These are phyloP conservation scores for Plectropomus leopardus DNA, from an alignment of 2,113 vertebrate species.

Conservation along the genomic window DNA sequence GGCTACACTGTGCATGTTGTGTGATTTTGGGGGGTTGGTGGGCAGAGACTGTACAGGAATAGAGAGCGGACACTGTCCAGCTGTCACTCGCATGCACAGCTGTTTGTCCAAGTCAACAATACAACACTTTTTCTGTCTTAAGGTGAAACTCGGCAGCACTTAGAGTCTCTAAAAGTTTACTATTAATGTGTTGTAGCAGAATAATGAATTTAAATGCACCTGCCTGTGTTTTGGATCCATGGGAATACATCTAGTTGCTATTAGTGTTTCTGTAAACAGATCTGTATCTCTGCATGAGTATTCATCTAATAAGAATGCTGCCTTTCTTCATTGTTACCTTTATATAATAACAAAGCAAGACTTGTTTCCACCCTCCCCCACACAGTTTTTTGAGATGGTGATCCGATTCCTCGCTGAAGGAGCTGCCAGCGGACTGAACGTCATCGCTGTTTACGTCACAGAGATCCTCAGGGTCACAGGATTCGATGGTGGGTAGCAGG, in stretches of 20 bases:
- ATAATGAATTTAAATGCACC: neutral
- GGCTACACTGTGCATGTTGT: constrained; percentile 1
- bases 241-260: neutral
- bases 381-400: constrained; percentile 79
- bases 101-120: constrained; percentile 52
- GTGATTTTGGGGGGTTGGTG: neutral
- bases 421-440: constrained; percentile 85
- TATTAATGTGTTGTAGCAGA: neutral
- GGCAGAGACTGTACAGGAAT: constrained; percentile 50
- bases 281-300: constrained; percentile 26
- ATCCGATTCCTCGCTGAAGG: constrained; percentile 84
- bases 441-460: constrained; percentile 84
- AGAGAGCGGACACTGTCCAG: constrained; percentile 56
- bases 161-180: neutral
- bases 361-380: neutral
- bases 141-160: constrained; percentile 18
- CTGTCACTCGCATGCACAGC: constrained; percentile 65
- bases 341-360: constrained; percentile 5
- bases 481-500: constrained; percentile 77
- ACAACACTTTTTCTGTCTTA: constrained; percentile 21
- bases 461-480: constrained; percentile 85
- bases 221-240: neutral
- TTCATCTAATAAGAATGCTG: constrained; percentile 33
- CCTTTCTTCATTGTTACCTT: constrained; percentile 37
- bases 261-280: neutral